Conservation (phyloP, 2,113 vertebrate genomes). For the Grammomys dolichurus region DNA sequence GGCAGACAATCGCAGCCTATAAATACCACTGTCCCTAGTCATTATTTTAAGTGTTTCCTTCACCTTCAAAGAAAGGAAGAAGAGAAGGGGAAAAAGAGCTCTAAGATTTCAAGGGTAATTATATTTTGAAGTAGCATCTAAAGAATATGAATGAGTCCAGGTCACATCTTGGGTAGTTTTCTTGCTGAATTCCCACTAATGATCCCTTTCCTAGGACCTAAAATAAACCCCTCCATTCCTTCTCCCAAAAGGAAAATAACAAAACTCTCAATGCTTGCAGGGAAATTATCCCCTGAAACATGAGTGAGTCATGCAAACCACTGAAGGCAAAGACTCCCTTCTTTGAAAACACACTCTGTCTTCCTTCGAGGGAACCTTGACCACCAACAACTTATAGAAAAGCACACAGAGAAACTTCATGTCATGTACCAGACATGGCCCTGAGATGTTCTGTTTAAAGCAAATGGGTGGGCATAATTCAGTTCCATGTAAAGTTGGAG, state of each 20-base stretch:
- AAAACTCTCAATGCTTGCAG: slow-evolving; percentile 23
- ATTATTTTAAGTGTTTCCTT: slow-evolving; percentile 78
- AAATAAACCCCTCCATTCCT: slow-evolving; percentile 67
- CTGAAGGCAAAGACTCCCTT: not conserved
- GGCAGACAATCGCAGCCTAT: slow-evolving; percentile 55
- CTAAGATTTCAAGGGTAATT: slow-evolving; percentile 69
- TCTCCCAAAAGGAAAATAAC: slow-evolving; percentile 71
- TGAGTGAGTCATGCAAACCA: not conserved
- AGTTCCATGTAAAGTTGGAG: not conserved
- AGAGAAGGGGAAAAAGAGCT: slow-evolving; percentile 20
- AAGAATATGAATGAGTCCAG: slow-evolving; percentile 57
- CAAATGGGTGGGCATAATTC: not conserved
- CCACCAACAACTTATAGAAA: not conserved
- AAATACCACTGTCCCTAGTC: slow-evolving; percentile 58
- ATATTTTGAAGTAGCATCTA: slow-evolving; percentile 68
- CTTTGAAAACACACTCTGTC: not conserved
- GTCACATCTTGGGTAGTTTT: slow-evolving; percentile 46
- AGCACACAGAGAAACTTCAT: fast-evolving
- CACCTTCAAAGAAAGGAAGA: slow-evolving; percentile 29
- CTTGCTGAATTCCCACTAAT: slow-evolving; percentile 70
- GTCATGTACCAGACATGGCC: not conserved
- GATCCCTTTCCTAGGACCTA: slow-evolving; percentile 66
- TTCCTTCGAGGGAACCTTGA: slow-evolving; percentile 52
- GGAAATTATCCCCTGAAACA: not conserved
- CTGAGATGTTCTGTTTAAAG: not conserved